Conservation (phyloP, 2,888 invertebrate species). For the Loripinus fragilis region DNA sequence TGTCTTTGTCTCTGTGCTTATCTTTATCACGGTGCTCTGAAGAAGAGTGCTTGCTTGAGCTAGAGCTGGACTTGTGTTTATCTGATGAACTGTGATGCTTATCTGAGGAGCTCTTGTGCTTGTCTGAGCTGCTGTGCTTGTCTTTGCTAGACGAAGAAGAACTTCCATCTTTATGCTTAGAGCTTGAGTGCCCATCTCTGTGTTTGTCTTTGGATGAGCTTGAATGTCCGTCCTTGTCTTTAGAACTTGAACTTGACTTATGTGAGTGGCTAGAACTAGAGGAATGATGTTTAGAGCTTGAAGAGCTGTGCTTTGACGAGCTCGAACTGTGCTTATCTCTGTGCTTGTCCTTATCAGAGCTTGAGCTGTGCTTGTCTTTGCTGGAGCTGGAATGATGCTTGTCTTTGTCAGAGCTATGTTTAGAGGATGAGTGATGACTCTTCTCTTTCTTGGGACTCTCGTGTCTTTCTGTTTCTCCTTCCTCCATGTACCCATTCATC, state of each 20-base stretch:
- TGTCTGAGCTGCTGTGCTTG: conserved; percentile 59
- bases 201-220: conserved; percentile 55
- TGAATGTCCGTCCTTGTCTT: conserved; percentile 39
- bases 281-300: conserved; percentile 41
- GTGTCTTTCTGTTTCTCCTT: conserved; percentile 24
- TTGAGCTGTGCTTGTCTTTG: conserved; percentile 52
- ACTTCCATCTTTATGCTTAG: conserved; percentile 47
- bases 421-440: conserved; percentile 59
- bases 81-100: conserved; percentile 56
- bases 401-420: conserved; percentile 64
- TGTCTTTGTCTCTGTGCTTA: conserved; percentile 52
- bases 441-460: conserved; percentile 35
- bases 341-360: conserved; percentile 55
- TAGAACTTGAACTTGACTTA: conserved; percentile 19
- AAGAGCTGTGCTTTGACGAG: conserved; percentile 45
- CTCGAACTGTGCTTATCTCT: conserved; percentile 55
- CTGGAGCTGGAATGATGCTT: conserved; percentile 56
- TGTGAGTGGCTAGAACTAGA: conserved; percentile 37
- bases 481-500: conserved; percentile 58
- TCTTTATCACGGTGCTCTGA: conserved; percentile 29
- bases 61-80: conserved; percentile 52
- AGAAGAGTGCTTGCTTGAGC: conserved; percentile 51
- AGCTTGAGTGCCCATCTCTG: conserved; percentile 61
- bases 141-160: conserved; percentile 58
- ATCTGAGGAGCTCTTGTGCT: conserved; percentile 56